Evolutionary conservation across 37 sponge, comb jelly and placozoan genomes (phyloP), one percentile per base, ranked within the genome.

Genomic region (Agelas oroides): DNA sequence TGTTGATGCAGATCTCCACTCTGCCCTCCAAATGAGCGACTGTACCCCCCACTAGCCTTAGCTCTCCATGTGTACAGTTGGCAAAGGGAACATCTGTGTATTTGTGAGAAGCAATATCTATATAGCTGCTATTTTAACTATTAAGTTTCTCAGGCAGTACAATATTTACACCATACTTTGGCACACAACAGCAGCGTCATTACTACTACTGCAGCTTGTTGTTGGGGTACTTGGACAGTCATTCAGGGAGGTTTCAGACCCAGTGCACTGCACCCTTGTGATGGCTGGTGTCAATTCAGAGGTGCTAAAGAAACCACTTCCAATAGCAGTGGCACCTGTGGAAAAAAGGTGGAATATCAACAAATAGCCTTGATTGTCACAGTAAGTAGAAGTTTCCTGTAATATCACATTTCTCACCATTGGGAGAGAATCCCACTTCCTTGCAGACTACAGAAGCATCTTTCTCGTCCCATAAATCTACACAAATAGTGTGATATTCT

Each of bases 401-500:
- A n/a, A n/a, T n/a, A n/a, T n/a, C n/a, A n/a, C n/a, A n/a, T 46
- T 46, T 46, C 27, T 41, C 39, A 83, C 84, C 84, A 73, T 83
- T 41, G n/a, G 84, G 65, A 41, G 84, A 73, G 52, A 83, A 83
- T 30, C 75, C 75, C 0, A 73, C 75, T 33, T 83, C 65, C 27
- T 60, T 30, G 54, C 84, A 83, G 52, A 83, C 84, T 1, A 83
- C 75, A 64, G 84, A 27, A 18, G 84, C 84, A 65, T 73, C 84
- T 1, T 8, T 34, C 18, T 83, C 36, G 35, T 74, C 84, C 84
- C 84, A 83, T 28, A 14, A 59, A 35, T 73, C 56, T 16, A 33
- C 65, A 65, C 84, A 83, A 20, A 83, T 55, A 1, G 84, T 64
- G 28, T 75, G 75, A 41, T 83, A 83, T 32, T 32, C 61, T 30